Conservation (phyloP, 2,888 invertebrate species). For the Selenia dentaria region DNA sequence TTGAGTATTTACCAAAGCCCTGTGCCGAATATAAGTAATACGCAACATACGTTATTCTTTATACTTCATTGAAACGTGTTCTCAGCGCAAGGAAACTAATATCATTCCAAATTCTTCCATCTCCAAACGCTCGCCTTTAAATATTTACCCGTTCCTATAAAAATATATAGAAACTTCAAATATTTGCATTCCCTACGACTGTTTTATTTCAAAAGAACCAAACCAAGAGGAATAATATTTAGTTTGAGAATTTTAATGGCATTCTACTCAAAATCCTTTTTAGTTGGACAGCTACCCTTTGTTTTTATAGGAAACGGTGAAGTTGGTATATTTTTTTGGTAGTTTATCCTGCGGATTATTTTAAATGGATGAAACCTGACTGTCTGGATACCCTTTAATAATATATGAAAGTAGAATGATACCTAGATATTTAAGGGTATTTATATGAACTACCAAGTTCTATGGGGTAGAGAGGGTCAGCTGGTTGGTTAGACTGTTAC, state of each 20-base stretch:
- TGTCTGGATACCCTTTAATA: no score
- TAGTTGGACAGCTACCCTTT: constrained; percentile 52
- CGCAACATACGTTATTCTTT: no score
- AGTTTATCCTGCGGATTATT: not conserved
- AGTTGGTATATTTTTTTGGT: constrained; percentile 19
- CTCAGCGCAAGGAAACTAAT: not conserved
- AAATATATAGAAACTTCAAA: constrained; percentile 27
- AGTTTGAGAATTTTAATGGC: constrained; percentile 51
- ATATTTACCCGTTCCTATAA: constrained; percentile 30
- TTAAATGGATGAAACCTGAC: not conserved
- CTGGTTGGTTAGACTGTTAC: no score
- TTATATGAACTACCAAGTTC: no score
- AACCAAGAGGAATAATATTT: constrained; percentile 48
- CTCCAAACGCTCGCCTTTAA: constrained; percentile 3
- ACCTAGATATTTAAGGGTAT: no score
- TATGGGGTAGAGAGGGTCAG: no score
- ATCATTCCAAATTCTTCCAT: not conserved
- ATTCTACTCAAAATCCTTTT: constrained; percentile 44
- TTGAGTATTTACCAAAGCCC: no score
- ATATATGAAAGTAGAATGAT: no score
- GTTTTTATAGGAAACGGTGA: constrained; percentile 57
- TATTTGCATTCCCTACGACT: constrained; percentile 32
- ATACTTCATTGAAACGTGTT: no score
- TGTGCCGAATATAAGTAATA: no score
- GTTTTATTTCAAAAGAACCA: constrained; percentile 43